phyloP scores from a whole-genome alignment of 2,888 invertebrate genomes.

The Germaria angustata region DNA sequence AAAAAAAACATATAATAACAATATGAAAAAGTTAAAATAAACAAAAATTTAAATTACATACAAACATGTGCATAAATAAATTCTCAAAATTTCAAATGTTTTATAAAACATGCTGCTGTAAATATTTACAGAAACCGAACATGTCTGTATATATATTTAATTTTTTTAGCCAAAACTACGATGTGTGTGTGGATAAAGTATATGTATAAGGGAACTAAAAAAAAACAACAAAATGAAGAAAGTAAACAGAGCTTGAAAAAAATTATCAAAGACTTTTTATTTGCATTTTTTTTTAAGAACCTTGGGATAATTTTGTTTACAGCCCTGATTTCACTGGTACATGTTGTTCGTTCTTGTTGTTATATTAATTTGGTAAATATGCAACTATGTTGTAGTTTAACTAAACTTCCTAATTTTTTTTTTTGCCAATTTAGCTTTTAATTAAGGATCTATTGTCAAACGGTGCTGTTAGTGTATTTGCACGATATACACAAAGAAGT shows the following conservation, averaged over 20 bases:
- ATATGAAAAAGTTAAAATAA: slow-evolving; percentile 4
- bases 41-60: slow-evolving; percentile 10
- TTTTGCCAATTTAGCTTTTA: slow-evolving; percentile 53
- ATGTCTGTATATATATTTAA: no score
- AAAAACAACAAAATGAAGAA: no score
- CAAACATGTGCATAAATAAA: slow-evolving; percentile 6
- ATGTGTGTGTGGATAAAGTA: no score
- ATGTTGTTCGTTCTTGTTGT: slow-evolving; percentile 17
- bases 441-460: slow-evolving; percentile 59
- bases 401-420: slow-evolving; percentile 44
- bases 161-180: no score
- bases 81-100: slow-evolving; percentile 29
- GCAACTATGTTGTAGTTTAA: slow-evolving; percentile 31
- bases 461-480: slow-evolving; percentile 7
- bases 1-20: neutral
- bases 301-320: no score
- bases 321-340: no score
- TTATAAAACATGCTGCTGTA: slow-evolving; percentile 6
- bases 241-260: no score
- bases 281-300: no score
- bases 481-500: neutral
- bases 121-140: neutral
- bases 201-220: no score
- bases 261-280: no score
- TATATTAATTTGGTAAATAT: slow-evolving; percentile 35